Percentiles rank a stretch among this genome's conserved stretches.
Conservation (phyloP, 1,140 invertebrate species). For the Nasonia giraulti region DNA sequence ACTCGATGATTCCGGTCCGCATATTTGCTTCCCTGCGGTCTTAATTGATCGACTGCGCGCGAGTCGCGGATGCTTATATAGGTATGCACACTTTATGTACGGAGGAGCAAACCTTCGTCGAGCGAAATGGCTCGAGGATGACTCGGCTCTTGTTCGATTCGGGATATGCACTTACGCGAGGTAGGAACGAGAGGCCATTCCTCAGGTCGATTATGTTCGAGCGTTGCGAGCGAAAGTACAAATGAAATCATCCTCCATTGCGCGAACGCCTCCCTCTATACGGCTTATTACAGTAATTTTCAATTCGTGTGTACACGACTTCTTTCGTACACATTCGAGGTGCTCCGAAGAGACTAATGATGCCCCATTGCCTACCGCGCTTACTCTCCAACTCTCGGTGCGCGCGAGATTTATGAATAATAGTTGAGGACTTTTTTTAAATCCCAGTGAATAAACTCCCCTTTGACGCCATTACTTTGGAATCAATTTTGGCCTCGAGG, state of each 20-base stretch:
- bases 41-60: conserved; percentile 16
- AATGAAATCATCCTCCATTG: background rate
- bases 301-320: background rate
- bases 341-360: background rate
- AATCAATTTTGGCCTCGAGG: too few relatives aligned
- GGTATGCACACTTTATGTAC: too few relatives aligned
- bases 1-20: background rate
- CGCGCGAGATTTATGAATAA: background rate
- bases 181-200: background rate
- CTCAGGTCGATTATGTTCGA: background rate
- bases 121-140: background rate
- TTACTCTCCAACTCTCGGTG: too few relatives aligned
- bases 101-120: background rate
- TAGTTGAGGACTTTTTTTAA: background rate
- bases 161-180: background rate
- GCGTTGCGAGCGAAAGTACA: background rate
- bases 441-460: background rate
- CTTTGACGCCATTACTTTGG: background rate
- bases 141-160: conserved; percentile 22
- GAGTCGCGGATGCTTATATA: background rate
- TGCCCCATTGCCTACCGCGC: background rate
- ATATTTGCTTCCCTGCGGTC: background rate
- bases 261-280: background rate
- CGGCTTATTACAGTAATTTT: background rate
- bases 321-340: background rate